A percentile compares a stretch with the other conserved stretches of the same genome.
Evolutionary conservation across 2,113 vertebrate species (phyloP).

Genomic region (Paracanthobrama guichenoti): DNA sequence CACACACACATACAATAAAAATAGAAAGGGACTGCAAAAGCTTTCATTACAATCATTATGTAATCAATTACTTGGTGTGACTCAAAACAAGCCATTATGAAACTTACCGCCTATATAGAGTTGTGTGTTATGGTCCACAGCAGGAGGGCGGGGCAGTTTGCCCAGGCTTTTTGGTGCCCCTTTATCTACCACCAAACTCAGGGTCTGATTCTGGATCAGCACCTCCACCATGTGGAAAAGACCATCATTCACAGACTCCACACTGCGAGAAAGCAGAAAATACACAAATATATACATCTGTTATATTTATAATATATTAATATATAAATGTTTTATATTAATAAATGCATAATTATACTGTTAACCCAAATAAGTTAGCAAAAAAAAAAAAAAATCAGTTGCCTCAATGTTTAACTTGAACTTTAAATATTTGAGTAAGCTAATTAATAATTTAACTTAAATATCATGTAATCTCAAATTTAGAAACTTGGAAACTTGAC

Average conservation of each 20-base stretch:
- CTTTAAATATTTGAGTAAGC: no score
- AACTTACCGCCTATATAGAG: constrained; percentile 92
- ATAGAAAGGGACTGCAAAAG: background rate
- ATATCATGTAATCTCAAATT: no score
- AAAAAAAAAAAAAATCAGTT: no score
- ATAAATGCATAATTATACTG: no score
- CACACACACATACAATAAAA: background rate
- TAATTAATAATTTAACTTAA: no score
- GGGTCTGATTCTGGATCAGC: constrained; percentile 90
- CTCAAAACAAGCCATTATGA: background rate
- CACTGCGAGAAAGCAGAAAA: constrained; percentile 70
- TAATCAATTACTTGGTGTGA: background rate
- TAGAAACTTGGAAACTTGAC: no score
- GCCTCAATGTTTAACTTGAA: no score
- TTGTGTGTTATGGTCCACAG: constrained; percentile 86
- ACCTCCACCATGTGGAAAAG: constrained; percentile 94
- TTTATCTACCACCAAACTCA: constrained; percentile 95
- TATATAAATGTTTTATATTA: no score
- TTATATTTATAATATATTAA: background rate
- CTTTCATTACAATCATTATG: background rate
- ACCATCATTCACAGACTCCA: constrained; percentile 95
- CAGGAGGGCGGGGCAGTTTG: constrained; percentile 88
- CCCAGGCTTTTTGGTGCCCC: constrained; percentile 92
- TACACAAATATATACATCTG: background rate
- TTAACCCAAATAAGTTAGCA: no score